Base-by-base conservation (phyloP, 2,113 vertebrate genomes). In the Poeciliopsis turrubarensis region DNA sequence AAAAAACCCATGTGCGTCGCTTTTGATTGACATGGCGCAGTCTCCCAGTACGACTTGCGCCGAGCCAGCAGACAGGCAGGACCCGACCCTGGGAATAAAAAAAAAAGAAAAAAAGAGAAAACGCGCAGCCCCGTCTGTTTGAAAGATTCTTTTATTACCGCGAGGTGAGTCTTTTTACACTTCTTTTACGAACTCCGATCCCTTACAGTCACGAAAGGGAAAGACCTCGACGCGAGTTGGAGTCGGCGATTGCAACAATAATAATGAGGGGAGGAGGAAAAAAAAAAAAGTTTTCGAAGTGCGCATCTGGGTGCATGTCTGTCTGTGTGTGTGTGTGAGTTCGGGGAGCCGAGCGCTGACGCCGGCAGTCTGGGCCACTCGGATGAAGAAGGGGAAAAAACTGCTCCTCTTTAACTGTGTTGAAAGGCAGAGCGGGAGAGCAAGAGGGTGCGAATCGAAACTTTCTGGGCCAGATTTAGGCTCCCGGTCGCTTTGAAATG, bases 1-100 rank as follows among this genome's bases (percentile, higher is more conserved):
- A 37, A 37, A 37, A 41, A 41, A 41, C 83, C 86, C 92, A 93
- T 93, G 92, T 93, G 92, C 86, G 88, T 90, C 72, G 89, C 80
- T 29, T 92, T 89, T 93, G 91, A 93, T 92, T 93, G 92, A 93
- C 92, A 93, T 92, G 91, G 91, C 89, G 91, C 90, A 93, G 90
- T 91, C 86, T 92, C 79, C 47, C 90, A 93, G 92, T 91, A 75
- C 84, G 87, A 87, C 80, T 87, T 70, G 84, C 87, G 89, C 87
- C 89, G 91, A 86, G 87, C 89, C 87, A 93, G 91, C 90, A 92
- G 89, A 92, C 91, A 91, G 90, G 90, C 90, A 79, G 79, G 87
- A 89, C 65, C 86, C 83, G 91, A 89, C 79, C 89, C 92, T 91
- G 92, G 91, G 90, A 92, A 88, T 90, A 83, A 91, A 89, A 90